phyloP scores from a whole-genome alignment of 2,888 invertebrate species.

The Tiliacea citrago region DNA sequence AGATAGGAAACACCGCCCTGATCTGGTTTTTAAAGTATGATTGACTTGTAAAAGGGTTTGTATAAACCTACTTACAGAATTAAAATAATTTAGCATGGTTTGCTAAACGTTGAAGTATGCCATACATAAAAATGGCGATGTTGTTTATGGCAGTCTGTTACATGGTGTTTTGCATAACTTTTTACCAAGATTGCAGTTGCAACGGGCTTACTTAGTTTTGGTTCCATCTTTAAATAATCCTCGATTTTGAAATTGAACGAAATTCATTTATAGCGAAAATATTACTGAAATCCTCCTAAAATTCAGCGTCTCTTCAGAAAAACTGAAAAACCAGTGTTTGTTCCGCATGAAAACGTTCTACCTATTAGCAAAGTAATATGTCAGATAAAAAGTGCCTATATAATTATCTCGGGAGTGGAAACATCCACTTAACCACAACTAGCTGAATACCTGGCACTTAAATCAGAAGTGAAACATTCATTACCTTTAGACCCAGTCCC shows the following conservation, averaged over 20 bases:
- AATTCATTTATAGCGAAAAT: not conserved
- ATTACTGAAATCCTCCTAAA: not conserved
- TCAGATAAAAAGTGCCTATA: not conserved
- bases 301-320: too few species aligned
- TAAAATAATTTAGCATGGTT: not conserved
- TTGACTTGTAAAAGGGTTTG: too few species aligned
- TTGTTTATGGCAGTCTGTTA: not conserved
- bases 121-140: not conserved
- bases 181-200: not conserved
- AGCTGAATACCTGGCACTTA: conserved; percentile 30
- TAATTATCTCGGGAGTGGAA: not conserved
- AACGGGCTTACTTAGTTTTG: not conserved
- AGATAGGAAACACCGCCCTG: too few species aligned
- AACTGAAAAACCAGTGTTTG: not conserved
- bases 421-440: conserved; percentile 19
- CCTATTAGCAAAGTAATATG: not conserved
- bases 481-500: conserved; percentile 44
- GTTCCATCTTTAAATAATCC: not conserved
- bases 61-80: too few species aligned
- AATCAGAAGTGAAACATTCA: conserved; percentile 43
- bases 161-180: not conserved
- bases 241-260: not conserved
- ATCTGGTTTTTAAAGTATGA: too few species aligned
- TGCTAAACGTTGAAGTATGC: not conserved
- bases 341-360: not conserved